Conservation (phyloP, 2,113 vertebrate species). For the Sakesphorus luctuosus region DNA sequence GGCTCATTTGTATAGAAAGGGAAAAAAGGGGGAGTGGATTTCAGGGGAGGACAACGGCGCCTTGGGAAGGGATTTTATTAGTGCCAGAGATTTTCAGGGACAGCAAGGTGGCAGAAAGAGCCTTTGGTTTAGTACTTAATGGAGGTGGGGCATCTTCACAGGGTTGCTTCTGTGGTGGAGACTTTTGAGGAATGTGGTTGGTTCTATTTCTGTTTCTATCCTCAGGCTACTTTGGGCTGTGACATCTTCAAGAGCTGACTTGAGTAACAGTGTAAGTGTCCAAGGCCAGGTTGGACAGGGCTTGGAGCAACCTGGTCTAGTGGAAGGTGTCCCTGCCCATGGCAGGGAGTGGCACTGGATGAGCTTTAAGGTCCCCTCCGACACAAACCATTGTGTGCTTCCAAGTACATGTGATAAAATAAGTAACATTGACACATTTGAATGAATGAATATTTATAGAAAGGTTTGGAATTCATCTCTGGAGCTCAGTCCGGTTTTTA, state of each 20-base stretch:
- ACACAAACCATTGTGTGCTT: not conserved
- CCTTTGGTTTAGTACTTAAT: not conserved
- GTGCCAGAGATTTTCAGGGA: not conserved
- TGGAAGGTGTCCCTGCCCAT: not conserved
- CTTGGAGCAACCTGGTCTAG: not conserved
- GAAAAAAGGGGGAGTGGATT: not conserved
- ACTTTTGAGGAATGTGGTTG: not conserved
- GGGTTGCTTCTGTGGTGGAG: not conserved
- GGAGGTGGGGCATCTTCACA: not conserved
- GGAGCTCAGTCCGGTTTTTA: not conserved
- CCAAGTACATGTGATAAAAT: not conserved
- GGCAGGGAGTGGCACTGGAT: fast-evolving
- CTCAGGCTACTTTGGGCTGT: not conserved
- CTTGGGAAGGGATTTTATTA: not conserved
- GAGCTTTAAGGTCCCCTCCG: not conserved
- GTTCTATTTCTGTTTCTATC: not conserved
- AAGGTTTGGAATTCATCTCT: not conserved
- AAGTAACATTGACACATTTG: not conserved
- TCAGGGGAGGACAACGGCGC: not conserved
- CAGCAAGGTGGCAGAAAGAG: not conserved
- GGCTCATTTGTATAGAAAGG: not conserved
- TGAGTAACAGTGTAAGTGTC: not conserved
- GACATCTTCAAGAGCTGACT: not conserved
- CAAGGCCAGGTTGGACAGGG: not conserved
- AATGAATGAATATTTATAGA: not conserved